These are phyloP conservation scores for Lagorchestes hirsutus DNA, from an alignment of 2,797 vertebrate species.

Conservation along the genomic window DNA sequence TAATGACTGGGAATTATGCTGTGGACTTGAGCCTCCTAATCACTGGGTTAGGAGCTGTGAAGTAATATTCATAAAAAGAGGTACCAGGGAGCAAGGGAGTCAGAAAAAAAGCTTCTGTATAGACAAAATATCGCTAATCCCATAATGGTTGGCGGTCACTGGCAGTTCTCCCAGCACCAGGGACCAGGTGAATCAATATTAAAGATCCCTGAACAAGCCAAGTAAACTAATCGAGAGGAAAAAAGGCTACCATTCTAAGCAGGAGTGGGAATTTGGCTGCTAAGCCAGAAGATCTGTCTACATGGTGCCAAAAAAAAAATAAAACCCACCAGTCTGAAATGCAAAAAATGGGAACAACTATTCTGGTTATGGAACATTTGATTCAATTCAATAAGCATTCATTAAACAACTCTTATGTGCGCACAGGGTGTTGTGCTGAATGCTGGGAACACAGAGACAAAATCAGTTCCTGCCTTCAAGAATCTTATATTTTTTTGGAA, in stretches of 20 bases:
- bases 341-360: constrained; percentile 20
- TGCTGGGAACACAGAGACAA: neutral
- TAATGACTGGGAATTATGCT: constrained; percentile 59
- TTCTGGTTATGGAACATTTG: constrained; percentile 7
- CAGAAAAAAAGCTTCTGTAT: constrained; percentile 69
- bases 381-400: neutral
- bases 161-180: constrained; percentile 74
- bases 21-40: constrained; percentile 34
- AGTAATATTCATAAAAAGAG: constrained; percentile 73
- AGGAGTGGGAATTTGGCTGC: constrained; percentile 26
- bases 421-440: neutral
- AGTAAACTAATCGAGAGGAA: constrained; percentile 67
- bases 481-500: neutral
- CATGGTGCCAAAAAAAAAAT: constrained; percentile 28
- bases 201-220: constrained; percentile 61
- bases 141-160: constrained; percentile 74
- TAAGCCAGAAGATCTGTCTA: constrained; percentile 16
- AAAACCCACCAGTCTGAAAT: constrained; percentile 11
- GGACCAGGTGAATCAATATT: constrained; percentile 76
- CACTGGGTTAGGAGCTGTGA: constrained; percentile 68
- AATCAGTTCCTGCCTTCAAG: neutral
- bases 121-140: constrained; percentile 79
- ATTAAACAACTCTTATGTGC: neutral
- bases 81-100: constrained; percentile 71
- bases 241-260: constrained; percentile 50